Evolutionary conservation across 1,140 invertebrate genomes (phyloP).

Genomic region (Bursaphelenchus mucronatus): DNA sequence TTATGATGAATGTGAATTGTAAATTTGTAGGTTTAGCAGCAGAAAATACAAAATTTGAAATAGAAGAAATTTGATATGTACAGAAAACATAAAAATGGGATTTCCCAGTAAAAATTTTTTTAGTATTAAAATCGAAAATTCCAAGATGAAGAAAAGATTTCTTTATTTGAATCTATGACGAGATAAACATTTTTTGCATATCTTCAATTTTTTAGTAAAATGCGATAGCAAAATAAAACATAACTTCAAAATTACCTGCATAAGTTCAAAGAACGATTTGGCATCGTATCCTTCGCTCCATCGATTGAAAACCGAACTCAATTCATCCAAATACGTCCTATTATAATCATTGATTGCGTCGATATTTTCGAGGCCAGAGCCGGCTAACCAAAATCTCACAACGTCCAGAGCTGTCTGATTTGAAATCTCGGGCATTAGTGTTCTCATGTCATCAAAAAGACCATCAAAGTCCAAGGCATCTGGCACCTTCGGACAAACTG

Average conservation of each 20-base stretch:
- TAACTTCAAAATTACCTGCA: conserved; percentile 36
- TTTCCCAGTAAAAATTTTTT: no score
- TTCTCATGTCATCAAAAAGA: conserved; percentile 46
- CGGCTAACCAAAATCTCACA: conserved; percentile 44
- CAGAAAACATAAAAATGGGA: no score
- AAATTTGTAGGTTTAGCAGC: no score
- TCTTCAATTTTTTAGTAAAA: background rate
- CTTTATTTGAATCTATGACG: conserved; percentile 18
- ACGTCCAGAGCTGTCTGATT: conserved; percentile 26
- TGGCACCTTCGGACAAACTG: conserved; percentile 55
- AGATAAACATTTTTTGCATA: background rate
- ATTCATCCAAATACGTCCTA: conserved; percentile 45
- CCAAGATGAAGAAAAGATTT: background rate
- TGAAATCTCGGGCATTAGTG: conserved; percentile 29
- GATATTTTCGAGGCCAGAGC: conserved; percentile 57
- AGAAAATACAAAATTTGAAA: no score
- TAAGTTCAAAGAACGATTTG: conserved; percentile 45
- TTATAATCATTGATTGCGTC: conserved; percentile 41
- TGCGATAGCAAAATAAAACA: background rate
- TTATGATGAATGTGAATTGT: no score
- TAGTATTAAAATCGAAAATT: no score
- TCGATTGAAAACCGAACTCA: conserved; percentile 40
- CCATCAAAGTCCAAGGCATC: conserved; percentile 52
- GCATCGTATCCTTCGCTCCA: conserved; percentile 45
- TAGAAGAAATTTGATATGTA: no score